Base-by-base conservation (phyloP, 2,113 vertebrate genomes). In the Nothobranchius kuhntae region DNA sequence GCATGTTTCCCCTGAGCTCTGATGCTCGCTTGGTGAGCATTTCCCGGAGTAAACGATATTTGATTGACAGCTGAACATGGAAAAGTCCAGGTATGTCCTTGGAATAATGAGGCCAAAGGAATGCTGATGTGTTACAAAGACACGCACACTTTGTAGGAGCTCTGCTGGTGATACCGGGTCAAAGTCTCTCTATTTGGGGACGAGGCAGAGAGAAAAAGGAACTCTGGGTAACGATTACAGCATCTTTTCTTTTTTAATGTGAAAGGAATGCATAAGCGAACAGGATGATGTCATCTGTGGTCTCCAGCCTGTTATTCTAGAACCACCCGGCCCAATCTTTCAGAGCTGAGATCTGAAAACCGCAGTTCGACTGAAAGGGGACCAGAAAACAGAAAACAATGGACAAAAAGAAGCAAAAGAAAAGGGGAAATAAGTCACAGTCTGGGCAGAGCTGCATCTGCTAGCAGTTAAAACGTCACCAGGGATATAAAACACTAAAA, bases 371-470 rank as follows among this genome's bases (percentile, higher is more conserved):
- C 13, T 45, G 35, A 17, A 35, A 42, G 13, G 51, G 21, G 7
- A 24, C 52, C 6, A 47, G 5, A 42, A 24, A 72, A 42, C 58
- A 42, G 21, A 60, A 44, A 61, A 38, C 21, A 12, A 66, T 30
- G 42, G 6, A 46, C 13, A 54, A 36, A 58, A 24, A 53, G 56
- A 47, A 30, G 40, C 55, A 36, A 56, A 59, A 86, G 77, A 75
- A 83, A 64, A 71, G 81, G 81, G 79, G 87, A 82, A 88, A 82
- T 77, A 77, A 81, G 86, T 83, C 83, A 80, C 11, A 3, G 51
- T 61, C 77, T 83, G 75, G 66, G 83, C 77, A 53, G 82, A 73
- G 67, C 59, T 75, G 86, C 90, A 90, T 91, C 89, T 90, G 89
- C 59, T 81, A 47, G 75, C 79, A 86, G 78, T 91, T 89, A 88